Evolutionary conservation across 2,113 vertebrate species (phyloP).

Genomic region (Antechinus flavipes): DNA sequence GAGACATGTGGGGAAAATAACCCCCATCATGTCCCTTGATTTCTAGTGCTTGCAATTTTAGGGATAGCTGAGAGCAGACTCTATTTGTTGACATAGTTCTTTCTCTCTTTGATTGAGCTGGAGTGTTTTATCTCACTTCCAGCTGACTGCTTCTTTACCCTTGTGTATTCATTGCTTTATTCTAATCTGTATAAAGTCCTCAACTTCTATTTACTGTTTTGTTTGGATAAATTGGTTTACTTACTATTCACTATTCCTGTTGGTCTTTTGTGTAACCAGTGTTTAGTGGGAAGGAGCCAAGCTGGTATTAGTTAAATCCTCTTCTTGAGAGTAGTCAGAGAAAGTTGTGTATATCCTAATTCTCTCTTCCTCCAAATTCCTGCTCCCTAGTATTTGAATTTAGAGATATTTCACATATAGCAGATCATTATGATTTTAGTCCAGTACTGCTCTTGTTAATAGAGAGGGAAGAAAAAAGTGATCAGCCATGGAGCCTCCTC

Average conservation of each 20-base stretch:
- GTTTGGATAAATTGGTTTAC: not conserved
- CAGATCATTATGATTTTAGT: too few relatives aligned
- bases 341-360: not conserved
- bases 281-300: not conserved
- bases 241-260: not conserved
- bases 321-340: not conserved
- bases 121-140: not conserved
- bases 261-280: not conserved
- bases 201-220: constrained; percentile 1
- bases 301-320: not conserved
- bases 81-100: not conserved
- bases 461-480: too few relatives aligned
- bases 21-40: not conserved
- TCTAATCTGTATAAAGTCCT: not conserved
- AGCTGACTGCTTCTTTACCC: not conserved
- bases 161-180: not conserved
- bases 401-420: too few relatives aligned
- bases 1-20: not conserved
- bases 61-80: not conserved
- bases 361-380: too few relatives aligned
- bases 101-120: not conserved
- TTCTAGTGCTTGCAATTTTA: not conserved
- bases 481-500: too few relatives aligned
- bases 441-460: not conserved
- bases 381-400: too few relatives aligned